These are phyloP conservation scores for Megaustenia siamemsis DNA, from an alignment of 2,888 invertebrate genomes.

Conservation along the genomic window DNA sequence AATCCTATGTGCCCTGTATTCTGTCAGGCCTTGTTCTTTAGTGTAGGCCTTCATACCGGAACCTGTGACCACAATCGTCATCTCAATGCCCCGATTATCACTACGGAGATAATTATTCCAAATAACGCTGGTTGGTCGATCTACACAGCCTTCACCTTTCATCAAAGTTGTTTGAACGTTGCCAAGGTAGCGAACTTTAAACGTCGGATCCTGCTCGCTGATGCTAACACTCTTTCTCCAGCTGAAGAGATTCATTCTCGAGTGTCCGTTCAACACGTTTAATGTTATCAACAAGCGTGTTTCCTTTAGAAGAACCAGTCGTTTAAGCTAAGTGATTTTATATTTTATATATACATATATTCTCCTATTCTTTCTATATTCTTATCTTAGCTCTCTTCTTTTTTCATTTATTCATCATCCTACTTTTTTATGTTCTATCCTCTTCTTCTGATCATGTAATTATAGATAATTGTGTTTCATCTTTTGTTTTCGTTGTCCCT, in stretches of 20 bases:
- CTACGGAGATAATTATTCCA: conserved; percentile 96
- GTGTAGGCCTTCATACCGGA: conserved; percentile 98
- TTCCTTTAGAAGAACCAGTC: too few species aligned
- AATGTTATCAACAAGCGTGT: too few species aligned
- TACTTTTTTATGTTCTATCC: too few species aligned
- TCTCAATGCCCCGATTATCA: conserved; percentile 89
- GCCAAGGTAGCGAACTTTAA: conserved; percentile 97
- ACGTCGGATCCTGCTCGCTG: conserved; percentile 95
- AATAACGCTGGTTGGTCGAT: conserved; percentile 83
- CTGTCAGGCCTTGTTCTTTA: conserved; percentile 97
- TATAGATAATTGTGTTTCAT: too few species aligned
- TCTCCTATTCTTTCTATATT: too few species aligned
- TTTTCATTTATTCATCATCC: too few species aligned
- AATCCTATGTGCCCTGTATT: conserved; percentile 98
- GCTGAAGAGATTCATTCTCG: conserved; percentile 71
- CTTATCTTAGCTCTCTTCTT: too few species aligned
- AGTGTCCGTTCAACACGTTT: neutral
- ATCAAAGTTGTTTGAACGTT: conserved; percentile 99
- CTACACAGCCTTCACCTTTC: conserved; percentile 98
- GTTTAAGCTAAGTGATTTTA: too few species aligned
- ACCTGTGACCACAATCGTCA: conserved; percentile 95
- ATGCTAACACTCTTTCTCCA: conserved; percentile 85
- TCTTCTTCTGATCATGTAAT: too few species aligned
- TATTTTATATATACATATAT: too few species aligned
- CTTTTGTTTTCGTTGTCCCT: too few species aligned